A percentile compares a stretch with the other conserved stretches of the same genome.
Evolutionary conservation across 1,140 invertebrate species (phyloP).

Genomic region (Hylaeus anthracinus): DNA sequence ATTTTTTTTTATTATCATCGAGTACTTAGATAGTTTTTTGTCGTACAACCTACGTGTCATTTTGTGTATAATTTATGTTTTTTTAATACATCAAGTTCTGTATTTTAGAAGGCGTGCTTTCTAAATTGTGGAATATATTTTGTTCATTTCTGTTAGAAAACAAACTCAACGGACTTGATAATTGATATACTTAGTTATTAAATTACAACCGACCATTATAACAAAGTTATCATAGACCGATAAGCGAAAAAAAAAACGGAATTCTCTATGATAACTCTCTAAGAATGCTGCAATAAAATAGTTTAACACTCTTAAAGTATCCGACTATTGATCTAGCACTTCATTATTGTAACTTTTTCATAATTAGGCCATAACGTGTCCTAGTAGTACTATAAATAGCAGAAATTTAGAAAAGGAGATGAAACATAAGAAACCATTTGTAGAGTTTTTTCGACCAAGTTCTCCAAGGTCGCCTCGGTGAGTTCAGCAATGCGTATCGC

Average conservation of each 20-base stretch:
- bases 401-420: slow-evolving; percentile 10
- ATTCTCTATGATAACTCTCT: not conserved
- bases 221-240: not conserved
- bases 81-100: slow-evolving; percentile 63
- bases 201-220: not conserved
- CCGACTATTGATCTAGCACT: not conserved
- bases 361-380: not conserved
- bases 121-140: slow-evolving; percentile 54
- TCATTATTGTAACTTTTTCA: not conserved
- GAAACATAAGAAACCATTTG: slow-evolving; percentile 4
- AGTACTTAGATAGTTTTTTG: slow-evolving; percentile 70
- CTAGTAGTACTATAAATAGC: not conserved
- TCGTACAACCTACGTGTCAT: slow-evolving; percentile 75
- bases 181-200: not conserved
- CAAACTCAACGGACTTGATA: not conserved
- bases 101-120: slow-evolving; percentile 62
- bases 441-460: not conserved
- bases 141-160: not conserved
- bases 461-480: not conserved
- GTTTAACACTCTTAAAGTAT: not conserved
- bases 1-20: slow-evolving; percentile 74
- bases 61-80: slow-evolving; percentile 75
- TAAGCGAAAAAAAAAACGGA: not conserved
- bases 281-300: not conserved
- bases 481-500: not conserved